These are phyloP conservation scores for Benthosema pterotum DNA, from an alignment of 2,797 vertebrate species.

Conservation along the genomic window DNA sequence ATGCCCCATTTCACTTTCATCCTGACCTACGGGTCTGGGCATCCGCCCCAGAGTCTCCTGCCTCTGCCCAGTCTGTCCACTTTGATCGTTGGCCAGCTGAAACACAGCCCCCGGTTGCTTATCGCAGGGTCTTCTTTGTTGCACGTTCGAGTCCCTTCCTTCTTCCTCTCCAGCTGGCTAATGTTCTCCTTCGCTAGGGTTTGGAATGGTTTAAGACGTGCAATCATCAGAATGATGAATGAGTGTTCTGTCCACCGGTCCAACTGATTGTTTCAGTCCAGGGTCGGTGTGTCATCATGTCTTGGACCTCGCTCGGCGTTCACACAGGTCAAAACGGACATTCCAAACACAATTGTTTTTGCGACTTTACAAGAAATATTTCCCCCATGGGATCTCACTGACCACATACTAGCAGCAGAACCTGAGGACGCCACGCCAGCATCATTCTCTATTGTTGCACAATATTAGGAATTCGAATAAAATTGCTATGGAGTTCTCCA, in stretches of 20 bases:
- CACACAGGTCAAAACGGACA: not conserved
- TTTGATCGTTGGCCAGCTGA: slow-evolving; percentile 45
- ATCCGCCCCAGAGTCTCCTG: slow-evolving; percentile 15
- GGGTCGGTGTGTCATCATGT: not conserved
- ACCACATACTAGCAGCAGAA: too few species aligned
- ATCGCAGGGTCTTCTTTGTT: slow-evolving; percentile 35
- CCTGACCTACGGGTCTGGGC: slow-evolving; percentile 6
- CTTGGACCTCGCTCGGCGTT: not conserved
- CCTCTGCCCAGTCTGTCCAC: slow-evolving; percentile 22
- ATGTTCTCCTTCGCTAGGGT: slow-evolving; percentile 18
- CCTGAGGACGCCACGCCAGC: too few species aligned
- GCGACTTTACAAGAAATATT: too few species aligned
- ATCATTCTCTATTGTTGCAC: too few species aligned
- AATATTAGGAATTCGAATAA: too few species aligned
- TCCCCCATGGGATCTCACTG: too few species aligned
- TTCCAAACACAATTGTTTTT: not conserved
- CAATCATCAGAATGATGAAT: slow-evolving; percentile 19
- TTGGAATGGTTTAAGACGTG: slow-evolving; percentile 16
- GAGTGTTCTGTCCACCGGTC: slow-evolving; percentile 14
- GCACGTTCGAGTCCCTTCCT: slow-evolving; percentile 30
- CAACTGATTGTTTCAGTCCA: slow-evolving; percentile 2
- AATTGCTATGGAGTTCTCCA: too few species aligned
- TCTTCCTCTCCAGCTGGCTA: slow-evolving; percentile 36
- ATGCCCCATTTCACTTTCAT: not conserved
- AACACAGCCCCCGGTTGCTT: slow-evolving; percentile 24